Evolutionary conservation across 2,113 vertebrate genomes (phyloP).

Genomic region (Zapus hudsonius): DNA sequence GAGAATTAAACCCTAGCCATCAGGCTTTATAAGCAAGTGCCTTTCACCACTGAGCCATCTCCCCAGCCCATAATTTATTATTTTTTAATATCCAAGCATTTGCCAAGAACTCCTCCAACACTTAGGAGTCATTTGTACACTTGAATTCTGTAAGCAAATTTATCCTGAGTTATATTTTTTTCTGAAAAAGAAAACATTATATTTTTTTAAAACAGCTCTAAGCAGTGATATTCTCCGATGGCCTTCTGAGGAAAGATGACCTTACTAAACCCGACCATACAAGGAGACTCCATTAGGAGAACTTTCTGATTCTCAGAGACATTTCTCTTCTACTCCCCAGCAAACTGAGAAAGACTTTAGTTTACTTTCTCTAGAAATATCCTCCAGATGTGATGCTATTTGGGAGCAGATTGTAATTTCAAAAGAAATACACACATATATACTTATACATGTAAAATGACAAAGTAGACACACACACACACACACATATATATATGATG

Average conservation of each 20-base stretch:
- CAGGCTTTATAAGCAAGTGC: too few relatives aligned
- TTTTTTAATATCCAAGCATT: neutral
- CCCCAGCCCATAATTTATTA: neutral
- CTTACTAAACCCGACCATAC: neutral
- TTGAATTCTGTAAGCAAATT: neutral
- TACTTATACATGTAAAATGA: too few relatives aligned
- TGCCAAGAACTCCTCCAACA: conserved; percentile 7
- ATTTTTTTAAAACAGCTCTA: neutral
- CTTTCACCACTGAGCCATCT: neutral
- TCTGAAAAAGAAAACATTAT: neutral
- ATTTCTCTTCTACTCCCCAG: neutral
- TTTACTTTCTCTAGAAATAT: neutral
- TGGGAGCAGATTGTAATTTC: neutral
- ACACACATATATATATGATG: too few relatives aligned
- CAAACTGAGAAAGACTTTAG: neutral
- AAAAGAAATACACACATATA: neutral
- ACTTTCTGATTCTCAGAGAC: neutral
- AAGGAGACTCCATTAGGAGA: neutral
- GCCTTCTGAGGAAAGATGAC: neutral
- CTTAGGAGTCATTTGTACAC: neutral
- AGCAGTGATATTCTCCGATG: neutral
- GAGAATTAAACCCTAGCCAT: too few relatives aligned
- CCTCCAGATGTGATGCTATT: neutral
- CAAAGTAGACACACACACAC: too few relatives aligned
- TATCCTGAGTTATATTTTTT: neutral